phyloP scores from a whole-genome alignment of 2,888 invertebrate species.

The Lissonota sp. region DNA sequence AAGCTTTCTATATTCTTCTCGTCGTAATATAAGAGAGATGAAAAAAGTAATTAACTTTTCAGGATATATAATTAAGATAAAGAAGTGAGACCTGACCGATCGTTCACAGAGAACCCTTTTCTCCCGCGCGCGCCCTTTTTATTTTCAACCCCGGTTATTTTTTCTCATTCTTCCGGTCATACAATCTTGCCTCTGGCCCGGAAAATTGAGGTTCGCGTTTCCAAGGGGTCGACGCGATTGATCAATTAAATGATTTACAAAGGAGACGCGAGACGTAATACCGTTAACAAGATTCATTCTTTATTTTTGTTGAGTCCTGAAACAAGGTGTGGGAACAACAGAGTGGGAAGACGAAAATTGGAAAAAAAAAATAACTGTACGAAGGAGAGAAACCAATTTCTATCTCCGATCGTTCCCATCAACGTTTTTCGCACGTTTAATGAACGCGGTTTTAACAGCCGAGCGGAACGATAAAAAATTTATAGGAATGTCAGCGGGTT shows the following conservation, averaged over 20 bases:
- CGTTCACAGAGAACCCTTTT: constrained; percentile 67
- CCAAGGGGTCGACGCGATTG: constrained; percentile 67
- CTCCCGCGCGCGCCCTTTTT: constrained; percentile 59
- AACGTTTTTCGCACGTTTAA: neutral
- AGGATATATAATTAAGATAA: constrained; percentile 81
- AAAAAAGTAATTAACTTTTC: constrained; percentile 82
- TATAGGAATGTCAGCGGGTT: constrained; percentile 34
- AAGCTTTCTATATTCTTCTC: constrained; percentile 17
- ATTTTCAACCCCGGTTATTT: constrained; percentile 34
- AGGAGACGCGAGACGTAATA: constrained; percentile 34
- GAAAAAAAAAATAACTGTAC: too few relatives aligned
- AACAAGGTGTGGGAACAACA: too few relatives aligned
- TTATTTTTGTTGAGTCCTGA: too few relatives aligned
- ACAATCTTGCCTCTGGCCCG: constrained; percentile 5
- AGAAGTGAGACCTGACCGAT: constrained; percentile 78
- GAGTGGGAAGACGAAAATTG: too few relatives aligned
- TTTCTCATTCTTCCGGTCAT: constrained; percentile 23
- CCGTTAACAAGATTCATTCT: neutral
- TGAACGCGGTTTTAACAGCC: constrained; percentile 19
- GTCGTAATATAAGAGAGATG: constrained; percentile 63
- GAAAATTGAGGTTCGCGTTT: constrained; percentile 20
- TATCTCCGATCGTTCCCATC: constrained; percentile 17
- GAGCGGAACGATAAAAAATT: constrained; percentile 33
- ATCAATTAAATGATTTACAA: constrained; percentile 76
- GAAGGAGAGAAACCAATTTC: constrained; percentile 3